Percentiles rank a stretch among this genome's conserved stretches.
phyloP scores from a whole-genome alignment of 2,888 invertebrate species.

The Pachliopta kotzebuea region DNA sequence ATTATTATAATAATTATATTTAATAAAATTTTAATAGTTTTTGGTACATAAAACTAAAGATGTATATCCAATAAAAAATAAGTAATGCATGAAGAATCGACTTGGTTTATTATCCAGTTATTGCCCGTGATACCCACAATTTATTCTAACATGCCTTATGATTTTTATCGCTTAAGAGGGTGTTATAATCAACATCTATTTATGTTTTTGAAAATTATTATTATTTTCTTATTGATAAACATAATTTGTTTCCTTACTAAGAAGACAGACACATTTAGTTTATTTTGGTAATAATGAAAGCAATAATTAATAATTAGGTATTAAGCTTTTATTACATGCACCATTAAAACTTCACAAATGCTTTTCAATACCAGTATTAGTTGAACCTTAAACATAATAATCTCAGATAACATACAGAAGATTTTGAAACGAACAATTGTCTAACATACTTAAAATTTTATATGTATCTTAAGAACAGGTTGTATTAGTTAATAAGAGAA shows the following conservation, averaged over 20 bases:
- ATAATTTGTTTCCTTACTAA: not conserved
- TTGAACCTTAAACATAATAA: constrained; percentile 43
- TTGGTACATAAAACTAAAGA: too few relatives aligned
- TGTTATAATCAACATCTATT: too few relatives aligned
- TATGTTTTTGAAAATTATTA: too few relatives aligned
- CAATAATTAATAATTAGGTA: constrained; percentile 68
- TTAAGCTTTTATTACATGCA: constrained; percentile 64
- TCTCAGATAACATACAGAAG: not conserved
- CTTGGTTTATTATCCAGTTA: too few relatives aligned
- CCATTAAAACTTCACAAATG: constrained; percentile 70
- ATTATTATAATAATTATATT: too few relatives aligned
- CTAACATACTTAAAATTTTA: not conserved
- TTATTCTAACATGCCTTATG: too few relatives aligned
- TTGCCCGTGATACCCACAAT: too few relatives aligned
- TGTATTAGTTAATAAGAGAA: constrained; percentile 5
- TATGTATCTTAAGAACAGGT: not conserved
- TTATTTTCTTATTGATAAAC: not conserved
- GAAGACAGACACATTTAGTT: not conserved
- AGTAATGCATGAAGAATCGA: too few relatives aligned
- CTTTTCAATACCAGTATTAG: constrained; percentile 49
- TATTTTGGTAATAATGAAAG: constrained; percentile 34
- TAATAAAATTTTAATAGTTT: too few relatives aligned
- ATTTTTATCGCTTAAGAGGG: too few relatives aligned
- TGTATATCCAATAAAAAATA: too few relatives aligned
- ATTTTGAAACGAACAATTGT: not conserved